Conservation (phyloP, 2,113 vertebrate species). For the Dromiciops gliroides region DNA sequence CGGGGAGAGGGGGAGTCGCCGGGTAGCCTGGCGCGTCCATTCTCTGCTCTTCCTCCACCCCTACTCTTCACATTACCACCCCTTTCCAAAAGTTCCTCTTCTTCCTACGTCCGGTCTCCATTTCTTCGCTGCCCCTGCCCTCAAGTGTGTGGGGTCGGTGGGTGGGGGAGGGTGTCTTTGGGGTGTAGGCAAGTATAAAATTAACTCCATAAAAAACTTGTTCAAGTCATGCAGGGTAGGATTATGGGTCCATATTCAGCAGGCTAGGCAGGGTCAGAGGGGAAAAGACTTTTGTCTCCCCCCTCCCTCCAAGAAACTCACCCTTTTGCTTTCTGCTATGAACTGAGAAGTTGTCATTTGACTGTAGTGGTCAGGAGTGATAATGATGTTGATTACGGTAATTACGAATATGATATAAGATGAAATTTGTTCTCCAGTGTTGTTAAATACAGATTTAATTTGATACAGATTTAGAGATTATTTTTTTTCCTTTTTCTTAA, state of each 20-base stretch:
- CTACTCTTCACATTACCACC: slow-evolving; percentile 1
- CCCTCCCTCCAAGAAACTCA: neutral
- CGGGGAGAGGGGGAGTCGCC: slow-evolving; percentile 63
- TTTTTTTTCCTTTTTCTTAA: neutral
- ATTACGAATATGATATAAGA: neutral
- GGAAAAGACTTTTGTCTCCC: neutral
- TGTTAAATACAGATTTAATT: neutral
- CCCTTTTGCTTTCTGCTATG: neutral
- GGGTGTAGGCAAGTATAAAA: slow-evolving; percentile 62
- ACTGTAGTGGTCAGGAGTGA: neutral
- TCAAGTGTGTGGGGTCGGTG: neutral
- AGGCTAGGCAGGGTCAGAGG: neutral
- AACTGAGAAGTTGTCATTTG: slow-evolving; percentile 21
- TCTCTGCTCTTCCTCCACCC: slow-evolving; percentile 34
- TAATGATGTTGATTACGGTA: neutral
- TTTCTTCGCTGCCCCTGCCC: neutral
- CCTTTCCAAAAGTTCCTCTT: neutral
- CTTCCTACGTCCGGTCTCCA: neutral
- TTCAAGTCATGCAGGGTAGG: slow-evolving; percentile 45
- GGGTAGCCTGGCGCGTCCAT: slow-evolving; percentile 44
- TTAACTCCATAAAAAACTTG: slow-evolving; percentile 76
- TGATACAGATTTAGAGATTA: neutral
- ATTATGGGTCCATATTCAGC: slow-evolving; percentile 18
- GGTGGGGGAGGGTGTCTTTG: neutral
- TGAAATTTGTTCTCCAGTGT: neutral